Conservation (phyloP, 2,113 vertebrate species). For the Vimba vimba region DNA sequence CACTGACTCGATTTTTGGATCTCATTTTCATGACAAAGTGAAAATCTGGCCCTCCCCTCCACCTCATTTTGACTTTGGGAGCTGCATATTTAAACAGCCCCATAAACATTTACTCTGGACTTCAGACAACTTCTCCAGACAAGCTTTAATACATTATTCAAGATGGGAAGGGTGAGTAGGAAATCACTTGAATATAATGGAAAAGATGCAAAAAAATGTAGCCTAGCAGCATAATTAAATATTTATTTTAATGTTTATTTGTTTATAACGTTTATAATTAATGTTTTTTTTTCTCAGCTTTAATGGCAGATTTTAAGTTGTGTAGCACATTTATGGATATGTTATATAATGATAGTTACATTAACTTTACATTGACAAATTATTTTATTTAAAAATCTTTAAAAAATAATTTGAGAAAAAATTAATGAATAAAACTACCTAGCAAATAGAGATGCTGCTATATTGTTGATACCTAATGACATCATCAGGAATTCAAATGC, state of each 20-base stretch:
- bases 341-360: background rate
- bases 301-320: background rate
- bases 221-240: background rate
- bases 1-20: conserved; percentile 98
- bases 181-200: conserved; percentile 9
- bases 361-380: background rate
- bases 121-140: conserved; percentile 56
- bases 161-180: conserved; percentile 78
- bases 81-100: conserved; percentile 82
- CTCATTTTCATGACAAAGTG: conserved; percentile 95
- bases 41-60: conserved; percentile 74
- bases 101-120: conserved; percentile 62
- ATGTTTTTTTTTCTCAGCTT: background rate
- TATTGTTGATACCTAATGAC: background rate
- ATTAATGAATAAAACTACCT: background rate
- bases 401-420: too few species aligned
- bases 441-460: background rate
- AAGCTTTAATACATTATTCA: conserved; percentile 53
- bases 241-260: too few species aligned
- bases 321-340: background rate
- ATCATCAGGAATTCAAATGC: background rate
- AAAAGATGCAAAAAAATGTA: background rate
- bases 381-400: too few species aligned
- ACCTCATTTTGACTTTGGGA: conserved; percentile 72
- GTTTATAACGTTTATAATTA: too few species aligned